Base-by-base conservation (phyloP, 2,888 invertebrate species). In the Gonocerus acuteangulatus region DNA sequence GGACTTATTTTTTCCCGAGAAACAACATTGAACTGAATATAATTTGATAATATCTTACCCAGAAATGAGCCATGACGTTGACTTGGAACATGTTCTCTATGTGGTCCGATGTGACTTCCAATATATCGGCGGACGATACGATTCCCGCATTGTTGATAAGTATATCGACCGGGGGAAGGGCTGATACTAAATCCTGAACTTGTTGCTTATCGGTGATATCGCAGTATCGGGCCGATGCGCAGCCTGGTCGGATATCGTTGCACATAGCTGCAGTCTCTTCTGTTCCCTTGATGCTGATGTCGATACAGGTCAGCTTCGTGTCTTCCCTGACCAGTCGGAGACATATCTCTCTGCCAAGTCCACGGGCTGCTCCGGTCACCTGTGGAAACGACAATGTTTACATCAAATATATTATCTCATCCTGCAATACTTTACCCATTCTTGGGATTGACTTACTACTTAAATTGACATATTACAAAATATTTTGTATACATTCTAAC, bases 361-460 rank as follows among this genome's bases (percentile, higher is more conserved):
- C 78, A 65, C 76, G 74, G 60, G 74, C 77, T 52, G 75, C 76
- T 23, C 78, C 78, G 18, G 77, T 78, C 34, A 78, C 73, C n/a
- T n/a, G n/a, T n/a, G n/a, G n/a, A n/a, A n/a, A n/a, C n/a, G n/a
- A n/a, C n/a, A n/a, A n/a, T n/a, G n/a, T n/a, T n/a, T n/a, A n/a
- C n/a, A n/a, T n/a, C n/a, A n/a, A n/a, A n/a, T n/a, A n/a, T n/a
- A n/a, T n/a, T n/a, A n/a, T n/a, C n/a, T n/a, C n/a, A n/a, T n/a
- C n/a, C n/a, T n/a, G n/a, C n/a, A n/a, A n/a, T n/a, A n/a, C n/a
- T n/a, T n/a, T n/a, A n/a, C n/a, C n/a, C n/a, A n/a, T n/a, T n/a
- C n/a, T n/a, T n/a, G n/a, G n/a, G n/a, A n/a, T n/a, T n/a, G n/a
- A n/a, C n/a, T n/a, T n/a, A n/a, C n/a, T n/a, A n/a, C n/a, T n/a